These are phyloP conservation scores for Luscinia luscinia DNA, from an alignment of 2,797 vertebrate genomes.

Conservation along the genomic window DNA sequence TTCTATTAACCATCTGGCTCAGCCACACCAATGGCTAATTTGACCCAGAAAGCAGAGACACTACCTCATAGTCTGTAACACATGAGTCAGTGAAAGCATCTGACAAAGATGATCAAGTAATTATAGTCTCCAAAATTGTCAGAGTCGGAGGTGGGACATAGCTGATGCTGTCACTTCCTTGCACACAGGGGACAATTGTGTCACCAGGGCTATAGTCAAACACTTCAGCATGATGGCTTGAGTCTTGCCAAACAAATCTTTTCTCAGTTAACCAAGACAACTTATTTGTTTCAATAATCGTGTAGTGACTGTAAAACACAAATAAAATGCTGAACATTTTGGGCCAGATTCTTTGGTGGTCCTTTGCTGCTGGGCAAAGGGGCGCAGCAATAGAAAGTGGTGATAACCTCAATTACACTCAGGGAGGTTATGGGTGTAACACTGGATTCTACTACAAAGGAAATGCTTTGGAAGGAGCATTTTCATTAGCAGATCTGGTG, in stretches of 20 bases:
- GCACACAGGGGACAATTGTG: background rate
- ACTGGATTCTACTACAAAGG: background rate
- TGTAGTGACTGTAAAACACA: background rate
- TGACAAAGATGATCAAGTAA: constrained; percentile 44
- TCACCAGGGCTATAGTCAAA: constrained; percentile 9
- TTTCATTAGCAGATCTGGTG: background rate
- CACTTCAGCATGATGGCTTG: background rate
- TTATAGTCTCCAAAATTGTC: constrained; percentile 5
- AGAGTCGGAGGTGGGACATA: background rate
- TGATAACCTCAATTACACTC: background rate
- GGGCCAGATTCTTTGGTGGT: background rate
- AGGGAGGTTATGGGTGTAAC: background rate
- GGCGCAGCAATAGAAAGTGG: background rate
- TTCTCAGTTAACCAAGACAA: background rate
- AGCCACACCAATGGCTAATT: constrained; percentile 17
- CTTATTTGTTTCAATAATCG: background rate
- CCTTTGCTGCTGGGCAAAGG: background rate
- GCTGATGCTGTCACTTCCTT: constrained; percentile 24
- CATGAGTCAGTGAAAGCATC: constrained; percentile 42
- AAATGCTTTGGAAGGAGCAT: background rate
- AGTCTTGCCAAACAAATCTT: background rate
- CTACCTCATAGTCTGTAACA: constrained; percentile 38
- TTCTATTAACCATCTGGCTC: constrained; percentile 9
- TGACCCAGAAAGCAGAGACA: constrained; percentile 43
- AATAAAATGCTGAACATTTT: background rate